Base-by-base conservation (phyloP, 2,797 vertebrate genomes). In the Pipistrellus nathusii region DNA sequence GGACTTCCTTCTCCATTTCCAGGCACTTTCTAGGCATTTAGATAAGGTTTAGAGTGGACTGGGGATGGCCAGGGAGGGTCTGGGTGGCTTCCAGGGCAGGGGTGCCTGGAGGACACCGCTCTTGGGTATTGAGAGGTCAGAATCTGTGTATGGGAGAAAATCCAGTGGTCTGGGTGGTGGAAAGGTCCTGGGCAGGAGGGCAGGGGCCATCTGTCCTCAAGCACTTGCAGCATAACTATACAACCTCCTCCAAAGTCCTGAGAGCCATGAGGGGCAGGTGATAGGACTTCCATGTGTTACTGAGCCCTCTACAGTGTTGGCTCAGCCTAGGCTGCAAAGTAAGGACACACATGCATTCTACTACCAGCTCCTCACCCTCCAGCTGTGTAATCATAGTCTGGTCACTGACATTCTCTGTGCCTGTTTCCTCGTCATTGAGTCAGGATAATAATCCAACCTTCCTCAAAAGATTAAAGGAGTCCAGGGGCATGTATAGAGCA, bases 241-340 rank as follows among this genome's bases (percentile, higher is more conserved):
- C n/a, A 53, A 3, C 8, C 68, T 77, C 77, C 9, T 25, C 32
- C 13, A 25, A 51, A 11, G 53, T 38, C 78, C 46, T 20, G n/a
- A 51, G 62, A 84, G 38, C 38, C 23, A 38, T 27, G 20, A 83
- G 8, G 7, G 55, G 14, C n/a, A 38, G 57, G 83, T 6, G 59
- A 44, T 21, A 32, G 75, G 41, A 3, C 21, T 30, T 27, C 5
- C 5, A 3, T 23, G 32, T n/a, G 9, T 4, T 5, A 14, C 46
- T 3, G 0, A n/a, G 9, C 14, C 30, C 18, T 23, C 23, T 32
- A 44, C 12, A 20, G 12, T 2, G 0, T 13, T 5, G 35, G 64
- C 48, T 57, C 27, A 8, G 57, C 51, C 53, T 21, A 23, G 21
- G 25, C 85, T 75, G 83, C 66, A 7, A 27, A 55, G 62, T 13